Conservation (phyloP, 2,797 vertebrate genomes). For the Acanthis flammea region DNA sequence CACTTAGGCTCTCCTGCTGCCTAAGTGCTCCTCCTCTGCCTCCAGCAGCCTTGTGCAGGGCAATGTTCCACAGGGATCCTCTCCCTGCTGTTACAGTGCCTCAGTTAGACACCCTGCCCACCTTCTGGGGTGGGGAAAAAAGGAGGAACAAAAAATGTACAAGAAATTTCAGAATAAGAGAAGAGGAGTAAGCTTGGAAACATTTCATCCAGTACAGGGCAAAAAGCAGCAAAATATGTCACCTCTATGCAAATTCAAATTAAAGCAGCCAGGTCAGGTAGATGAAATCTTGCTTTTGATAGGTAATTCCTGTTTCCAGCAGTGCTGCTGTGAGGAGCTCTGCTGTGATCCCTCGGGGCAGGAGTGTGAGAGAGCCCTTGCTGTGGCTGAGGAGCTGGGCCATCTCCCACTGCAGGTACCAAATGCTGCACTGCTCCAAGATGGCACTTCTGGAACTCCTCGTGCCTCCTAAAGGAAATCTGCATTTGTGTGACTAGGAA, state of each 20-base stretch:
- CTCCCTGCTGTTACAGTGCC: accelerated
- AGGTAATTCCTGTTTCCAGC: background rate
- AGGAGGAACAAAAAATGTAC: background rate
- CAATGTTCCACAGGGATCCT: accelerated
- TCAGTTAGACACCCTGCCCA: accelerated
- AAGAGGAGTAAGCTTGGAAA: background rate
- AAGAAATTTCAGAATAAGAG: background rate
- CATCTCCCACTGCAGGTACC: background rate
- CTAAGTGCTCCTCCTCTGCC: background rate
- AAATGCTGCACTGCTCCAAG: background rate
- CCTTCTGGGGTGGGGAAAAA: background rate
- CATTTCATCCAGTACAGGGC: background rate
- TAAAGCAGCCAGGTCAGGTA: background rate
- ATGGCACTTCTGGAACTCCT: background rate
- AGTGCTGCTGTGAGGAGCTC: background rate
- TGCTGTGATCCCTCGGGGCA: background rate
- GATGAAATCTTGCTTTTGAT: background rate
- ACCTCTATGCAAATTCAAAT: background rate
- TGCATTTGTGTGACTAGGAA: background rate
- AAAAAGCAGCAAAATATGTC: background rate
- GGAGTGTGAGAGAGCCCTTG: background rate
- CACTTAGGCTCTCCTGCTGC: too few species aligned
- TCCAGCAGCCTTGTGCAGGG: background rate
- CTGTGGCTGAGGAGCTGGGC: background rate
- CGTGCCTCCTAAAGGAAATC: background rate